These are phyloP conservation scores for Oligia latruncula DNA, from an alignment of 2,888 invertebrate species.

Conservation along the genomic window DNA sequence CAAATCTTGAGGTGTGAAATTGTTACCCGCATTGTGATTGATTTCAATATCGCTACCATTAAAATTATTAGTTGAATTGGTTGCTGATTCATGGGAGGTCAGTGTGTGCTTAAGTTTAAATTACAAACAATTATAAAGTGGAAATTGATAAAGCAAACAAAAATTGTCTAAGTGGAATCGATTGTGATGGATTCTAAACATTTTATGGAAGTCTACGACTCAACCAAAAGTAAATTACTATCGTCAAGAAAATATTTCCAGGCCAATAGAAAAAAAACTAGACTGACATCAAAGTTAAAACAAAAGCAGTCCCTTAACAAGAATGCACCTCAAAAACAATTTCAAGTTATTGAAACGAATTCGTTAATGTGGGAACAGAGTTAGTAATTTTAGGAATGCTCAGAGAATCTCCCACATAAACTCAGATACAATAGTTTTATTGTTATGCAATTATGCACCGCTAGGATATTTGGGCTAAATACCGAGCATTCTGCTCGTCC, in stretches of 20 bases:
- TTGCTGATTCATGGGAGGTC: background rate
- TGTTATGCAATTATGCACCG: constrained; percentile 62
- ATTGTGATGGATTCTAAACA: background rate
- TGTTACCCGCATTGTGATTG: background rate
- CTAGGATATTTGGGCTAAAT: constrained; percentile 64
- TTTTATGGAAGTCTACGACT: background rate
- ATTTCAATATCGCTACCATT: background rate
- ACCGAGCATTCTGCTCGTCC: constrained; percentile 54
- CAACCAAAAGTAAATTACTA: background rate
- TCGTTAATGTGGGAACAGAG: constrained; percentile 64
- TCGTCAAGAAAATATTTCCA: background rate
- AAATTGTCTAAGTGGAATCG: too few species aligned
- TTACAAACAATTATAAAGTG: background rate
- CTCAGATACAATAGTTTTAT: constrained; percentile 64
- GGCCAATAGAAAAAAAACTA: background rate
- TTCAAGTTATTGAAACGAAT: constrained; percentile 45
- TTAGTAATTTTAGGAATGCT: constrained; percentile 51
- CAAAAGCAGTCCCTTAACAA: constrained; percentile 18
- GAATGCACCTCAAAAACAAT: constrained; percentile 23
- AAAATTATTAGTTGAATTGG: background rate
- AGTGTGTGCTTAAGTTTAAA: background rate
- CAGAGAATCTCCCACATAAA: constrained; percentile 58
- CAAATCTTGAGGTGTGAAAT: background rate
- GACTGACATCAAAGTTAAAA: background rate
- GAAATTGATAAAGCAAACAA: background rate